Evolutionary conservation across 2,888 invertebrate species (phyloP).

Genomic region (Cantharis rustica): DNA sequence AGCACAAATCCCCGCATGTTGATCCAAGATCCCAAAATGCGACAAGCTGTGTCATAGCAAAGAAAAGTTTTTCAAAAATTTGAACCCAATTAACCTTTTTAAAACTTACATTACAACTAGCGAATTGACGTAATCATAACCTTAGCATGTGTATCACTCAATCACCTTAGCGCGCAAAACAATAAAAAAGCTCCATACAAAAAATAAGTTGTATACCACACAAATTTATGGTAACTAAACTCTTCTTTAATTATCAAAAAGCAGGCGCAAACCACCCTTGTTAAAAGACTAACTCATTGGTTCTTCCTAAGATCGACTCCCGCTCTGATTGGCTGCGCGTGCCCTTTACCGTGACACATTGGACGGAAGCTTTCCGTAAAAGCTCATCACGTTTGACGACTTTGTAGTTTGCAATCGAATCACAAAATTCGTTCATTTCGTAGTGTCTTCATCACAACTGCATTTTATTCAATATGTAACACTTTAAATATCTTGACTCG

Average conservation of each 20-base stretch:
- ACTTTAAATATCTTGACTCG: neutral
- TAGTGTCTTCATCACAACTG: neutral
- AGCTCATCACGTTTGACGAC: conserved; percentile 31
- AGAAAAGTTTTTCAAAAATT: neutral
- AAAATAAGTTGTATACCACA: neutral
- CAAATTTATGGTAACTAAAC: neutral
- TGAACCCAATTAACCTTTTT: neutral
- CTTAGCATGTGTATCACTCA: neutral
- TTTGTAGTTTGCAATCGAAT: conserved; percentile 35
- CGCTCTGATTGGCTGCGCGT: conserved; percentile 49
- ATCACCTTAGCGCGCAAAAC: neutral
- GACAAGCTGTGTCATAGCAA: neutral
- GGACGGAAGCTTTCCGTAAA: conserved; percentile 36
- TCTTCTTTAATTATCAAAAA: conserved; percentile 17
- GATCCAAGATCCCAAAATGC: neutral
- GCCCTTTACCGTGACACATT: conserved; percentile 41
- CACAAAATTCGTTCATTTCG: conserved; percentile 1
- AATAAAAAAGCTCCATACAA: neutral
- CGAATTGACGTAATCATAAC: neutral
- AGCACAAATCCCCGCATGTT: neutral
- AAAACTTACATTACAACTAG: neutral
- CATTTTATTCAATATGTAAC: neutral
- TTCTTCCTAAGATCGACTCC: conserved; percentile 38
- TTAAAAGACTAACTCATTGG: conserved; percentile 43
- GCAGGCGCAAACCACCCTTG: conserved; percentile 36